Evolutionary conservation across 2,888 invertebrate genomes (phyloP).

Genomic region (Mechanitis messenoides): DNA sequence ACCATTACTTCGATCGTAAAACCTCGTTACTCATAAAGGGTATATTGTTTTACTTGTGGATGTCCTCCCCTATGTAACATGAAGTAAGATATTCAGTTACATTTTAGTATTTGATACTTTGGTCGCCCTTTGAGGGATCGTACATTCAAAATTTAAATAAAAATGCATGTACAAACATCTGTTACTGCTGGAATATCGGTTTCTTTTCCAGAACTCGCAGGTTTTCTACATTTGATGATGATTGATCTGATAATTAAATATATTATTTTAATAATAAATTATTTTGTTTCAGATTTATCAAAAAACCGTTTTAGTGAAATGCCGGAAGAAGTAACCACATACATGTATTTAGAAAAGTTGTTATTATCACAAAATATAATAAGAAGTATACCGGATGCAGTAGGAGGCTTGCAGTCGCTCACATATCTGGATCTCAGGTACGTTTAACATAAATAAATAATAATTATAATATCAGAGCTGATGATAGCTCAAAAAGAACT

Average conservation of each 20-base stretch:
- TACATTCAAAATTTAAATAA: no score
- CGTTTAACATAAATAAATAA: constrained; percentile 31
- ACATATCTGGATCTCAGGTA: constrained; percentile 93
- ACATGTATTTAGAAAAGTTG: constrained; percentile 91
- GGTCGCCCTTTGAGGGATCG: no score
- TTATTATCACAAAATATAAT: constrained; percentile 94
- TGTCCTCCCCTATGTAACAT: constrained; percentile 12
- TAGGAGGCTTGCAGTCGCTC: constrained; percentile 88
- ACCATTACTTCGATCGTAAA: constrained; percentile 41
- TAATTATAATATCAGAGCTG: constrained; percentile 8
- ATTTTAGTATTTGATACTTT: background rate
- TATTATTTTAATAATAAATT: no score
- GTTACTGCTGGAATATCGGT: no score
- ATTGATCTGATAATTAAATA: no score
- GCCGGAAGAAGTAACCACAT: constrained; percentile 92
- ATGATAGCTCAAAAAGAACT: no score
- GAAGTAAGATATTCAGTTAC: constrained; percentile 16
- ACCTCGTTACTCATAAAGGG: constrained; percentile 31
- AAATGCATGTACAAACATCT: no score
- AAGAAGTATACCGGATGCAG: constrained; percentile 89
- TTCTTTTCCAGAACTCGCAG: no score
- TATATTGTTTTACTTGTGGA: constrained; percentile 31
- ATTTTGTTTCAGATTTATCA: constrained; percentile 69
- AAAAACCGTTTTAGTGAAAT: constrained; percentile 87
- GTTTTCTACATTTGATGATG: no score